phyloP scores from a whole-genome alignment of 1,140 invertebrate species.

The Coptotermes formosanus region DNA sequence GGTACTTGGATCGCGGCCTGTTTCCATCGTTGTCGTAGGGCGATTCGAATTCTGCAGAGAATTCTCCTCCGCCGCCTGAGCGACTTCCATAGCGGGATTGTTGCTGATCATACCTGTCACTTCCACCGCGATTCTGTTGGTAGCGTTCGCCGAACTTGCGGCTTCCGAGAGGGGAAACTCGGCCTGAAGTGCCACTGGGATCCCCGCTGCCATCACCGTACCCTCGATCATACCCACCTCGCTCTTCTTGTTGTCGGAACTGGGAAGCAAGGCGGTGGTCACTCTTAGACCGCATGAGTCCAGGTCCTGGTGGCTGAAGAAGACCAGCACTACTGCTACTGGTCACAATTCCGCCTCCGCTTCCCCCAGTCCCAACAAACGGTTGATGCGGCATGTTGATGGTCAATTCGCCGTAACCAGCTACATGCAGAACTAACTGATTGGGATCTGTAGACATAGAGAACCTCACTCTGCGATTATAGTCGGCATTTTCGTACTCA shows the following conservation, averaged over 20 bases:
- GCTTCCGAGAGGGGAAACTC: constrained; percentile 65
- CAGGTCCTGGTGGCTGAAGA: constrained; percentile 63
- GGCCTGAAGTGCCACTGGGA: constrained; percentile 42
- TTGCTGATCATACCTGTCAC: constrained; percentile 47
- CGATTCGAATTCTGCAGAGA: constrained; percentile 61
- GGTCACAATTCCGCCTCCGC: constrained; percentile 15
- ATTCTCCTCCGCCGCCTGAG: constrained; percentile 52
- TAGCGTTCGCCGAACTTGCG: constrained; percentile 67
- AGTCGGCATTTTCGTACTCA: constrained; percentile 88
- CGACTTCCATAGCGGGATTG: constrained; percentile 45
- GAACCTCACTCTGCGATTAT: constrained; percentile 79
- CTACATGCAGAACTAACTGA: constrained; percentile 79
- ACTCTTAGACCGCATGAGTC: constrained; percentile 88
- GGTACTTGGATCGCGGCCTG: constrained; percentile 69
- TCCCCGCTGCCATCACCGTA: constrained; percentile 45
- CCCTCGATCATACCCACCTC: constrained; percentile 31
- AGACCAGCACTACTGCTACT: constrained; percentile 45
- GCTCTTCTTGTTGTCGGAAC: constrained; percentile 74
- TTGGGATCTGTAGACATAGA: constrained; percentile 86
- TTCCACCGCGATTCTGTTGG: not conserved
- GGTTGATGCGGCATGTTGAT: constrained; percentile 62
- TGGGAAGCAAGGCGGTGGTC: constrained; percentile 88
- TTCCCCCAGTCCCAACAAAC: constrained; percentile 43
- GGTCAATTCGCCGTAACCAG: constrained; percentile 77
- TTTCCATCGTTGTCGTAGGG: constrained; percentile 57